These are phyloP conservation scores for Sciurus niger DNA, from an alignment of 2,113 vertebrate species.

Conservation along the genomic window DNA sequence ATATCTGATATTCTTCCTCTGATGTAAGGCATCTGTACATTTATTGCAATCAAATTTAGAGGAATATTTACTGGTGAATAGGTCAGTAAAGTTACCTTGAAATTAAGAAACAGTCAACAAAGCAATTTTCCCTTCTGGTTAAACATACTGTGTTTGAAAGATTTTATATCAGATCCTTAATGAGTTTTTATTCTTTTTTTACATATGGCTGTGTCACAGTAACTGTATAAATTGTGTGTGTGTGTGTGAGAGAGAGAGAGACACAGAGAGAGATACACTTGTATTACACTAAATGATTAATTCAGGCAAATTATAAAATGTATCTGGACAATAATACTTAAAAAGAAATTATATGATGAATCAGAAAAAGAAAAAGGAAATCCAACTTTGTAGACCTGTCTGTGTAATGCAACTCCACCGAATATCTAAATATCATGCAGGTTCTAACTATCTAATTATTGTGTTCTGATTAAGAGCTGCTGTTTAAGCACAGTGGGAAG, in stretches of 20 bases:
- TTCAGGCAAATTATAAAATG: background rate
- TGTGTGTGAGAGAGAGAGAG: too few relatives aligned
- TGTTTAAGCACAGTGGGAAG: conserved; percentile 74
- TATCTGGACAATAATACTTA: background rate
- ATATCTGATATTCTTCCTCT: background rate
- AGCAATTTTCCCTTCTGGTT: background rate
- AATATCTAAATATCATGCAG: conserved; percentile 40
- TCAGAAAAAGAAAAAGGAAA: background rate
- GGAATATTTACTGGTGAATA: background rate
- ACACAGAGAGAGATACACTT: background rate
- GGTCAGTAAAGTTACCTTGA: background rate
- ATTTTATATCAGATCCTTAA: background rate
- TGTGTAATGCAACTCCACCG: background rate
- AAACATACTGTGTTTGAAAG: conserved; percentile 50
- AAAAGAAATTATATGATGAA: background rate
- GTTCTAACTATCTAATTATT: conserved; percentile 71
- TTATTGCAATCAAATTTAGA: background rate
- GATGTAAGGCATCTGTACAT: background rate
- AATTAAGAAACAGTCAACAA: conserved; percentile 21
- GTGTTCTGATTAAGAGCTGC: conserved; percentile 73
- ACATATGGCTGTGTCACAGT: background rate
- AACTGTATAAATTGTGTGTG: background rate
- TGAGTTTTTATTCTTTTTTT: conserved; percentile 10
- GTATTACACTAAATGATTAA: background rate
- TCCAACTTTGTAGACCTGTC: background rate